Percentiles rank a stretch among this genome's conserved stretches.
phyloP scores from a whole-genome alignment of 2,113 vertebrate genomes.

The Chionodraco myersi region DNA sequence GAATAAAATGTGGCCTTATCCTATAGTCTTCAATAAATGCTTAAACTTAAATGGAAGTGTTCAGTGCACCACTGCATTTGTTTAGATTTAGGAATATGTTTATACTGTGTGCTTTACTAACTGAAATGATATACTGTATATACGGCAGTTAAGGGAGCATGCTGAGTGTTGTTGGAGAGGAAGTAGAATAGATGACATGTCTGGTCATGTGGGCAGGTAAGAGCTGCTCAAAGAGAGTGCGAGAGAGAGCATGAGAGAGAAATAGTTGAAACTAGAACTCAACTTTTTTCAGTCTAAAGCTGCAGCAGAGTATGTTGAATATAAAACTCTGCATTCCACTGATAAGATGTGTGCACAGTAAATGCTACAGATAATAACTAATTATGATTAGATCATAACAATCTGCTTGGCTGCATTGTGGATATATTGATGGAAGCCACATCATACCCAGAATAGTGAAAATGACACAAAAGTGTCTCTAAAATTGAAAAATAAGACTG shows the following conservation, averaged over 20 bases:
- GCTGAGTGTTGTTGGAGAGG: slow-evolving; percentile 38
- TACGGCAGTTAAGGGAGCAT: slow-evolving; percentile 18
- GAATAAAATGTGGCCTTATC: background rate
- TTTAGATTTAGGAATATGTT: background rate
- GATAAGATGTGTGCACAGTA: background rate
- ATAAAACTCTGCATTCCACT: slow-evolving; percentile 47
- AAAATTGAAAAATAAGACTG: background rate
- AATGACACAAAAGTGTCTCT: background rate
- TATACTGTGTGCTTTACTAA: background rate
- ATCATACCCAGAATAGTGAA: background rate
- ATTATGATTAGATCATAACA: background rate
- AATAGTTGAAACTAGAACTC: slow-evolving; percentile 57
- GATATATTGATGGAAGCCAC: background rate
- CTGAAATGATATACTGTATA: slow-evolving; percentile 1
- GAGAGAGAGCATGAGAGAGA: slow-evolving; percentile 34
- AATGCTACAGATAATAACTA: background rate
- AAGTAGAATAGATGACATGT: slow-evolving; percentile 73
- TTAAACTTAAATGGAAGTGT: background rate
- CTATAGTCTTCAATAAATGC: background rate
- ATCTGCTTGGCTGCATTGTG: too few relatives aligned
- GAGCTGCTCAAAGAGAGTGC: slow-evolving; percentile 48
- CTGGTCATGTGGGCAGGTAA: slow-evolving; percentile 81
- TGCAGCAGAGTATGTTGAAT: slow-evolving; percentile 20
- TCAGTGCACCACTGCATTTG: background rate
- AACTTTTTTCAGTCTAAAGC: slow-evolving; percentile 64